phyloP scores from a whole-genome alignment of 2,113 vertebrate species.

The Ploceus nigricollis region DNA sequence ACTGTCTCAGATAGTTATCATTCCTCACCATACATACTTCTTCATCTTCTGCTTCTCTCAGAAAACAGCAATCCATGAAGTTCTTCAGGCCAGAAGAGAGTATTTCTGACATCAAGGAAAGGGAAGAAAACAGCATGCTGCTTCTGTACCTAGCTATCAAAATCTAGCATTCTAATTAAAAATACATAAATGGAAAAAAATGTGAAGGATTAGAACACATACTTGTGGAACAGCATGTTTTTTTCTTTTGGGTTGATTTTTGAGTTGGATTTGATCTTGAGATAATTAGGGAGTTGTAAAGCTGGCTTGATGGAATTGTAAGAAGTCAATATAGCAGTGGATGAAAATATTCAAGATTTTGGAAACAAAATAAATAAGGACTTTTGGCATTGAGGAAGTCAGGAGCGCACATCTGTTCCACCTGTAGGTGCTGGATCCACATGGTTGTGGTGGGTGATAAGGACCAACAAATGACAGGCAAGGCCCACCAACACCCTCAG shows the following conservation, averaged over 20 bases:
- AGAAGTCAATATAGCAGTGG: not conserved
- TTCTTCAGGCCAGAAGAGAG: not conserved
- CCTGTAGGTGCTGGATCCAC: not conserved
- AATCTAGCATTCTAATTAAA: not conserved
- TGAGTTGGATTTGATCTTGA: not conserved
- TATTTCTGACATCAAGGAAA: not conserved
- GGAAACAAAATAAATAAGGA: not conserved
- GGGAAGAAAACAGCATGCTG: not conserved
- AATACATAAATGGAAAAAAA: not conserved
- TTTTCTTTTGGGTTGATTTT: not conserved
- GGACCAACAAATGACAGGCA: not conserved
- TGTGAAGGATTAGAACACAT: not conserved
- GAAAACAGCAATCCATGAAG: slow-evolving; percentile 33
- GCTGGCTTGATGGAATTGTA: not conserved
- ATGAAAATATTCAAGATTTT: not conserved
- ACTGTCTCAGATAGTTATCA: not conserved
- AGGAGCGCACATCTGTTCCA: not conserved
- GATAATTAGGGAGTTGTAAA: not conserved
- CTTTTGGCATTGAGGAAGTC: not conserved
- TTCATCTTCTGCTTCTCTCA: slow-evolving; percentile 20
- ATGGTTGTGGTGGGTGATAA: not conserved
- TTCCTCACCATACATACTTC: not conserved
- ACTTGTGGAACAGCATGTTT: not conserved
- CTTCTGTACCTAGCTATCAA: not conserved
- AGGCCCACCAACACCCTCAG: fast-evolving